Conservation (phyloP, 1,140 invertebrate species). For the Cyclargus thomasi region DNA sequence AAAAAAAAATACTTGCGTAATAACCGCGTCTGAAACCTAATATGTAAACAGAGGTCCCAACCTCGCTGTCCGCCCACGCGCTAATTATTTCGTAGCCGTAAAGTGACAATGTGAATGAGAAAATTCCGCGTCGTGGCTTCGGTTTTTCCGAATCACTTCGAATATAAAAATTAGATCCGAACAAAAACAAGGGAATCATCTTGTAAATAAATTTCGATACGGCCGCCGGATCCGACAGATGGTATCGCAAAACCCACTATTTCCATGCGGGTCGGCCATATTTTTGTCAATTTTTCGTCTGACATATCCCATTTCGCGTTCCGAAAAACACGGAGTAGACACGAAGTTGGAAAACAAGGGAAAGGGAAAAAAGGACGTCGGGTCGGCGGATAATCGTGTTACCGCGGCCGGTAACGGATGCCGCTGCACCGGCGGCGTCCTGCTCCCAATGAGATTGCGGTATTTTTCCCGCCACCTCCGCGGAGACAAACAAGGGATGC, state of each 20-base stretch:
- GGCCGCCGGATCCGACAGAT: slow-evolving; percentile 52
- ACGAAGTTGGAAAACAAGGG: slow-evolving; percentile 70
- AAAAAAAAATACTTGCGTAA: slow-evolving; percentile 13
- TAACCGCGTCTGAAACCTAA: neutral
- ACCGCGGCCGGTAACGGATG: slow-evolving; percentile 68
- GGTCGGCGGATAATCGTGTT: slow-evolving; percentile 72
- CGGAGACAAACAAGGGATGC: slow-evolving; percentile 72
- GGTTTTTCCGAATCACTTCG: neutral
- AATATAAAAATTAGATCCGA: slow-evolving; percentile 31
- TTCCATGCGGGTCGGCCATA: slow-evolving; percentile 63
- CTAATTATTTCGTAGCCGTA: neutral
- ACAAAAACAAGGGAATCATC: slow-evolving; percentile 56
- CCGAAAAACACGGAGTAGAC: slow-evolving; percentile 71
- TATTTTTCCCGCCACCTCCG: slow-evolving; percentile 62
- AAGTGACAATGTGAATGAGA: slow-evolving; percentile 12
- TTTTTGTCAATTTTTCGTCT: slow-evolving; percentile 74
- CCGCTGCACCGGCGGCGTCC: slow-evolving; percentile 51
- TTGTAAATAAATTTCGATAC: slow-evolving; percentile 62
- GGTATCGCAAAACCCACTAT: slow-evolving; percentile 69
- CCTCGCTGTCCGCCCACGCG: neutral
- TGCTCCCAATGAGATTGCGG: slow-evolving; percentile 69
- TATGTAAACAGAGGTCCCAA: neutral
- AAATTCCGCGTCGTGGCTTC: slow-evolving; percentile 9
- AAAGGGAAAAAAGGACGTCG: slow-evolving; percentile 68
- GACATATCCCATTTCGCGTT: slow-evolving; percentile 72